Evolutionary conservation across 2,797 vertebrate genomes (phyloP).

Genomic region (Acanthis flammea): DNA sequence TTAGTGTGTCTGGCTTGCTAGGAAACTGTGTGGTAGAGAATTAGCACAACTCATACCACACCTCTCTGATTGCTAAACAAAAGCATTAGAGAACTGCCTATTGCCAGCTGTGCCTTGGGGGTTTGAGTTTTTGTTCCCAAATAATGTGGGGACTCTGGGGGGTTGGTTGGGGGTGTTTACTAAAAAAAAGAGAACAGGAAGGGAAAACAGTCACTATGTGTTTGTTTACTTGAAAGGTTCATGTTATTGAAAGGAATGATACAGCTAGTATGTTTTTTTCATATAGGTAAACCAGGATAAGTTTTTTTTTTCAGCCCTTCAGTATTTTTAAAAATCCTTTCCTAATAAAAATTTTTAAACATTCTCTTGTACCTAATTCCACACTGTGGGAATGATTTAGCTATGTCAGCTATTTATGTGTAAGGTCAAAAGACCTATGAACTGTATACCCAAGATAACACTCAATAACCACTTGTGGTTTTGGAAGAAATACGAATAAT

Average conservation of each 20-base stretch:
- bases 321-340: neutral
- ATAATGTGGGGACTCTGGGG: neutral
- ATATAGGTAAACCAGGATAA: neutral
- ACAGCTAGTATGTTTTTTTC: neutral
- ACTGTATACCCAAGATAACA: neutral
- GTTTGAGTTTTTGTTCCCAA: neutral
- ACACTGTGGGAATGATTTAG: neutral
- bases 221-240: neutral
- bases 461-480: neutral
- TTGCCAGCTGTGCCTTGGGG: neutral
- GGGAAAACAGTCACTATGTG: neutral
- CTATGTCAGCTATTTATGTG: neutral
- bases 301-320: neutral
- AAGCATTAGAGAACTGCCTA: neutral
- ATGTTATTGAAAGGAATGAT: neutral
- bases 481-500: neutral
- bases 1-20: neutral
- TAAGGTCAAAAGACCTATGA: neutral
- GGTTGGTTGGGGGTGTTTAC: neutral
- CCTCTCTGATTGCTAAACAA: neutral
- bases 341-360: neutral
- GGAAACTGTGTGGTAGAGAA: neutral
- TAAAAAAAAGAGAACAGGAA: neutral
- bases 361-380: neutral
- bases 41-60: neutral